Percentiles rank a stretch among this genome's conserved stretches.
Conservation (phyloP, 2,113 vertebrate species). For the Lagopus leucura region DNA sequence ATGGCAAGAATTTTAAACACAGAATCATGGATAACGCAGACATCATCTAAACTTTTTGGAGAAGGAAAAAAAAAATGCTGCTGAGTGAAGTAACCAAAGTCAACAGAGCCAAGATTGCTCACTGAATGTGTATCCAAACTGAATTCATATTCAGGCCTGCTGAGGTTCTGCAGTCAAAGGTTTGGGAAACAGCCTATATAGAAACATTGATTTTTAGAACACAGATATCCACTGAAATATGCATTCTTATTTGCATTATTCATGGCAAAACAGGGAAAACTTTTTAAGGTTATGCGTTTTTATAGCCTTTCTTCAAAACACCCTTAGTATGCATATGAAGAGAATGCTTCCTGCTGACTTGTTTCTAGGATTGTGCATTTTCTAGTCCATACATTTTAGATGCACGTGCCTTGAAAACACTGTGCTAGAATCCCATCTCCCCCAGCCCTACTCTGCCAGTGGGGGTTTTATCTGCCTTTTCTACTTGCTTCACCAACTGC, state of each 20-base stretch:
- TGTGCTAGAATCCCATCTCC: background rate
- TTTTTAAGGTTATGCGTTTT: background rate
- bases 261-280: background rate
- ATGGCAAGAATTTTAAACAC: background rate
- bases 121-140: background rate
- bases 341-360: background rate
- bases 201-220: background rate
- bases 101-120: background rate
- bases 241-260: background rate
- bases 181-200: background rate
- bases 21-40: background rate
- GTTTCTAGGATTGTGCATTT: background rate
- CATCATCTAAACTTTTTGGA: background rate
- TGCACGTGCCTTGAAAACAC: background rate
- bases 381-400: background rate
- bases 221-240: background rate
- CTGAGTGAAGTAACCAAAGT: background rate
- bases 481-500: constrained; percentile 31
- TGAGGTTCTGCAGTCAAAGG: background rate
- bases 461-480: background rate
- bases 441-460: background rate
- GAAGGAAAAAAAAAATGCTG: background rate
- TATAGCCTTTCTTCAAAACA: background rate
- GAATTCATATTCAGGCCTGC: background rate
- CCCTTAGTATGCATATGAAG: background rate